phyloP scores from a whole-genome alignment of 2,888 invertebrate species.

The Metallyticus violacea region DNA sequence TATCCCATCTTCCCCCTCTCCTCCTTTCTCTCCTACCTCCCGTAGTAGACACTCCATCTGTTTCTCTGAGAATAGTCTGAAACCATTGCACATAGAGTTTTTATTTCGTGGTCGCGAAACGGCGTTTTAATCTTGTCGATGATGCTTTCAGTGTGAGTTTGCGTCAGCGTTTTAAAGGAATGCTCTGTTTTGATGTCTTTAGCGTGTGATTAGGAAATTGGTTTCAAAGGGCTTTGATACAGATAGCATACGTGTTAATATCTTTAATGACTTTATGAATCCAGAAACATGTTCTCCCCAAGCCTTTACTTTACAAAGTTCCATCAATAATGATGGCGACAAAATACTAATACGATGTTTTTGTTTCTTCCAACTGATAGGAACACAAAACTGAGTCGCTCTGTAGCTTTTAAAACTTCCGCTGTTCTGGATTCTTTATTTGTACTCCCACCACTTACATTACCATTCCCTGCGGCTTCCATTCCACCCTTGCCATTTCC shows the following conservation, averaged over 20 bases:
- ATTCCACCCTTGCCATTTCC: neutral
- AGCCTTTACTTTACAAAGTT: neutral
- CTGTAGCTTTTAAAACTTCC: conserved; percentile 5
- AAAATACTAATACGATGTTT: neutral
- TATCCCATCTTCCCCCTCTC: neutral
- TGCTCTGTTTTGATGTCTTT: neutral
- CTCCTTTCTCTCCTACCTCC: neutral
- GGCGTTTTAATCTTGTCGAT: neutral
- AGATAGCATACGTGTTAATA: neutral
- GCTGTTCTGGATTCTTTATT: neutral
- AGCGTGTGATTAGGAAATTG: neutral
- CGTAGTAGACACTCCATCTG: too few species aligned
- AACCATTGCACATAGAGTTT: neutral
- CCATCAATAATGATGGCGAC: neutral
- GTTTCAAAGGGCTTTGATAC: neutral
- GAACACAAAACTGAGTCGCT: neutral
- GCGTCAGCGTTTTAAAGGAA: neutral
- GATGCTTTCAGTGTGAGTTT: neutral
- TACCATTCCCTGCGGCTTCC: neutral
- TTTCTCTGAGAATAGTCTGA: neutral
- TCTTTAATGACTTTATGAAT: neutral
- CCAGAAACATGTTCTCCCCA: neutral
- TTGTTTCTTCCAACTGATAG: neutral
- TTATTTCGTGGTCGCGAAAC: neutral
- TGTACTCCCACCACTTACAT: neutral